These are phyloP conservation scores for Furcifer pardalis DNA, from an alignment of 2,797 vertebrate genomes.

Conservation along the genomic window DNA sequence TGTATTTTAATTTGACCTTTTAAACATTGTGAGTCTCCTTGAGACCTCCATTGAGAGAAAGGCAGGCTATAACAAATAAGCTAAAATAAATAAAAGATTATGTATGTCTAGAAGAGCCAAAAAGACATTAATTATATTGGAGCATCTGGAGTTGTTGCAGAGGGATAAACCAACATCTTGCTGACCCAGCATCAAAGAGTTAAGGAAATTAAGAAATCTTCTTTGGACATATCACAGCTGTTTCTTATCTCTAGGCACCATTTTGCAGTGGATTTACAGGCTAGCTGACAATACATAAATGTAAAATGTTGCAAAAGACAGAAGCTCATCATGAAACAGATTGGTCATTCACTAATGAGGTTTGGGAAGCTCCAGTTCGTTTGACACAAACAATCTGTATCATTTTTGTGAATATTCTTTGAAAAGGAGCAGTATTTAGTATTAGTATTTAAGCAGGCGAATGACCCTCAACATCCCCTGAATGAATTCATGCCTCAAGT, in stretches of 20 bases:
- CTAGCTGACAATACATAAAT: neutral
- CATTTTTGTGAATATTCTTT: neutral
- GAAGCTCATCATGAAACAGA: neutral
- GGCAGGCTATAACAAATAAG: no score
- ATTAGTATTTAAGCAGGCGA: no score
- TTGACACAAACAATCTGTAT: neutral
- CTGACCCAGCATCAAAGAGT: conserved; percentile 58
- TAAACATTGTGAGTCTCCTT: no score
- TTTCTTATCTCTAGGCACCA: conserved; percentile 27
- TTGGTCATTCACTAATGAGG: conserved; percentile 8
- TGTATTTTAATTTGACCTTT: no score
- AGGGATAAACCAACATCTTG: conserved; percentile 40
- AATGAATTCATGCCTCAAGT: no score
- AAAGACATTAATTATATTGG: conserved; percentile 38
- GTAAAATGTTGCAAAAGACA: conserved; percentile 18
- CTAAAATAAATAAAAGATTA: no score
- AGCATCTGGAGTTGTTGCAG: neutral
- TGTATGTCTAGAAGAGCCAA: neutral
- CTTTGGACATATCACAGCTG: conserved; percentile 55
- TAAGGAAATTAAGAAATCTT: conserved; percentile 60
- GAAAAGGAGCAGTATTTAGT: neutral
- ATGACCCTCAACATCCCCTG: no score
- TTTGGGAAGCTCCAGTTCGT: neutral
- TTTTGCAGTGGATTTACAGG: conserved; percentile 24
- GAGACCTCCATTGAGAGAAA: no score